A percentile compares a stretch with the other conserved stretches of the same genome.
Evolutionary conservation across 2,888 invertebrate genomes (phyloP).

Genomic region (Acrobasis repandana): DNA sequence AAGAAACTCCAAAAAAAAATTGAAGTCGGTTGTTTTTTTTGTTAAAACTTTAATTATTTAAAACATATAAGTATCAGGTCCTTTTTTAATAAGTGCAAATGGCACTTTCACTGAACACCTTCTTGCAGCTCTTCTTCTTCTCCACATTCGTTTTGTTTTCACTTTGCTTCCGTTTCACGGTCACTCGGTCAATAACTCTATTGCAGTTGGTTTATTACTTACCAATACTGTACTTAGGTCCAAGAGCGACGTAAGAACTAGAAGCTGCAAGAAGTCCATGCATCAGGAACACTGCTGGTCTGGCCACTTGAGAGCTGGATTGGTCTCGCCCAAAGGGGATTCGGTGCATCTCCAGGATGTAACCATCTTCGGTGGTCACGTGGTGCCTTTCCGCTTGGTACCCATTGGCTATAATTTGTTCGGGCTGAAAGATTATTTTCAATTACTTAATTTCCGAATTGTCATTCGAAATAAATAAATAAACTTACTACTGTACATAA

Average conservation of each 20-base stretch:
- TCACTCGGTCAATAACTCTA: neutral
- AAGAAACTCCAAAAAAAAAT: too few relatives aligned
- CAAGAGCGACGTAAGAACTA: constrained; percentile 41
- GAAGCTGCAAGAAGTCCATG: constrained; percentile 53
- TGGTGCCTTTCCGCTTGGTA: constrained; percentile 51
- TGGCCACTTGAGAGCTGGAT: constrained; percentile 20
- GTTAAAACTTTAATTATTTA: too few relatives aligned
- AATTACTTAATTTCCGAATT: neutral
- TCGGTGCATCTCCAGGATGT: constrained; percentile 56
- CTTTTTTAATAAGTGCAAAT: too few relatives aligned
- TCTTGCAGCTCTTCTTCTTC: too few relatives aligned
- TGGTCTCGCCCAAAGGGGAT: constrained; percentile 46
- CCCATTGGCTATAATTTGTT: constrained; percentile 44
- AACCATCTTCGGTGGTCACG: constrained; percentile 55
- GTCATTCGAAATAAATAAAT: too few relatives aligned
- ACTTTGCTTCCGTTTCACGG: too few relatives aligned
- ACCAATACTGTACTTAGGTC: constrained; percentile 50
- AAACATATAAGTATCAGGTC: too few relatives aligned
- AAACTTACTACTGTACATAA: too few relatives aligned
- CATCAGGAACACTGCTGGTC: constrained; percentile 57
- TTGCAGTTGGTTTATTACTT: constrained; percentile 23
- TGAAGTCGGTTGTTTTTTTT: too few relatives aligned
- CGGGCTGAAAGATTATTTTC: constrained; percentile 37
- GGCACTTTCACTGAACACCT: too few relatives aligned
- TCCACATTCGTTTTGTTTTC: too few relatives aligned